Base-by-base conservation (phyloP, 2,797 vertebrate genomes). In the Erpetoichthys calabaricus region DNA sequence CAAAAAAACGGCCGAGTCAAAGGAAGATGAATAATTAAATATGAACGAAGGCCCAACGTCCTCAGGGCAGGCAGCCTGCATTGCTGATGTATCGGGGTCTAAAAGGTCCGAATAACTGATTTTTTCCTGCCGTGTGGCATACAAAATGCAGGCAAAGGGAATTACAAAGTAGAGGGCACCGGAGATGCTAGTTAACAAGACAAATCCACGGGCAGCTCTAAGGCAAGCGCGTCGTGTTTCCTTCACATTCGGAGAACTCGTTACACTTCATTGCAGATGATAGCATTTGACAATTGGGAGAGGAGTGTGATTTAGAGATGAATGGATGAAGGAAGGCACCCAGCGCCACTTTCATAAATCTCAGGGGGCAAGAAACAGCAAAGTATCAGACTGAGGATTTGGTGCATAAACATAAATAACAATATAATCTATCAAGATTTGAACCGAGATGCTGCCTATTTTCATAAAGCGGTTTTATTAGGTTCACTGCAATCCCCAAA, bases 401-500 rank as follows among this genome's bases (percentile, higher is more conserved):
- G 53, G 69, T 72, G 59, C 64, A 67, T 58, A 79, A 79, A 75
- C 62, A 75, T 60, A 76, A 77, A 54, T 42, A 54, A 42, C 53
- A 74, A 65, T 51, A 70, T 76, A 80, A 81, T 78, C 68, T 70
- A 41, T 60, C 52, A 64, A 46, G 63, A 62, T 71, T 76, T 66
- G 70, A 25, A 75, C 62, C 51, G 53, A 65, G 69, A 72, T 51
- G 60, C 56, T 62, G 8, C 57, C 59, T 66, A 63, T 64, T 73
- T 73, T 57, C 45, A 57, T 69, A 75, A 79, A 68, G 67, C 68
- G 68, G 81, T 80, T 80, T 77, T 69, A 79, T 67, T 70, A 62
- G 5, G 43, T 67, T 62, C 67, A 69, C 45, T 60, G 57, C 74
- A 82, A 76, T 78, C 68, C 64, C 58, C 57, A 57, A 59, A 63